Percentiles rank a stretch among this genome's conserved stretches.
Evolutionary conservation across 2,113 vertebrate genomes (phyloP).

Genomic region (Bolborhynchus lineola): DNA sequence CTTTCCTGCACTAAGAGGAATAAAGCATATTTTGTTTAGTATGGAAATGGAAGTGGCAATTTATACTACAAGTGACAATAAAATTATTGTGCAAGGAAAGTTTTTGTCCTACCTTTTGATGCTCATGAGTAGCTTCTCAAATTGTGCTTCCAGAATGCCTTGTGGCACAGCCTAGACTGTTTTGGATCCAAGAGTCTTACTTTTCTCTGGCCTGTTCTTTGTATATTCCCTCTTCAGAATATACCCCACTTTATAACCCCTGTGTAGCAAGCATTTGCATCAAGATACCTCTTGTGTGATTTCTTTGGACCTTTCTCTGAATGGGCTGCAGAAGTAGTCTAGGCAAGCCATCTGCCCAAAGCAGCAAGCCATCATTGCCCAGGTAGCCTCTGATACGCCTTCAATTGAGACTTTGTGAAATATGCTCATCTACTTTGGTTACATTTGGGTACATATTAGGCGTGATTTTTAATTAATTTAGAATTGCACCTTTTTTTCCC

Average conservation of each 20-base stretch:
- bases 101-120: neutral
- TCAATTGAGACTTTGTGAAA: neutral
- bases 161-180: neutral
- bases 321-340: neutral
- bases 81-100: neutral
- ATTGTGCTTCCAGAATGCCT: neutral
- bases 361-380: neutral
- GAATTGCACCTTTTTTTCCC: neutral
- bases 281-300: accelerated
- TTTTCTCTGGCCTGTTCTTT: neutral
- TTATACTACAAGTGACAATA: neutral
- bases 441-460: neutral
- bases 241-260: neutral
- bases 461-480: neutral
- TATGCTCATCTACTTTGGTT: neutral
- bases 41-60: neutral
- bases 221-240: neutral
- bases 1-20: neutral
- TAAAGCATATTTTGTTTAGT: neutral
- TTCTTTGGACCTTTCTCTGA: neutral
- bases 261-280: neutral
- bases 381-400: neutral
- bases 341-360: neutral
- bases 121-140: neutral
- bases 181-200: accelerated